A percentile compares a stretch with the other conserved stretches of the same genome.
Conservation (phyloP, 1,140 invertebrate genomes). For the Atta colombica region DNA sequence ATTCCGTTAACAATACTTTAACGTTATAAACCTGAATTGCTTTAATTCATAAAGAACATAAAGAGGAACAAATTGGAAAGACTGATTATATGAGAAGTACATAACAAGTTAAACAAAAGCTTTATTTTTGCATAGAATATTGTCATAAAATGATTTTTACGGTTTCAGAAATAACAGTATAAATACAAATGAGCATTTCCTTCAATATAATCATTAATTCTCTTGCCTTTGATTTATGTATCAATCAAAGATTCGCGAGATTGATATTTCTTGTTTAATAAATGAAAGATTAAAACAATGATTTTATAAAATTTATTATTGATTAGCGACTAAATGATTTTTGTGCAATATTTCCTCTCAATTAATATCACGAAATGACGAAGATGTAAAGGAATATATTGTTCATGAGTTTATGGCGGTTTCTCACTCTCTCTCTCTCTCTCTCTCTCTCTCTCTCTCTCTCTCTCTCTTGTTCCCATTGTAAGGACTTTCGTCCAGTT, state of each 20-base stretch:
- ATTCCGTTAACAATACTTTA: neutral
- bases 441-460: neutral
- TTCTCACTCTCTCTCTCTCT: neutral
- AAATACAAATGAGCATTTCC: neutral
- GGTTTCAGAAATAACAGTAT: neutral
- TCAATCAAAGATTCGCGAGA: neutral
- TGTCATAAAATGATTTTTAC: neutral
- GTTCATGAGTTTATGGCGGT: constrained; percentile 16
- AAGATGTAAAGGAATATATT: constrained; percentile 31
- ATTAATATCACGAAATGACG: constrained; percentile 35
- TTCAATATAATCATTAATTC: neutral
- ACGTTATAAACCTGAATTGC: neutral
- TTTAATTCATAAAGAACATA: constrained; percentile 28
- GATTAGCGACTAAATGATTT: neutral
- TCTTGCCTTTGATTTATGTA: neutral
- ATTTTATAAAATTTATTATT: neutral
- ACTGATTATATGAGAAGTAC: neutral
- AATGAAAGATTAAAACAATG: neutral
- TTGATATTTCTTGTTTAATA: constrained; percentile 8
- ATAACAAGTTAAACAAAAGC: constrained; percentile 20
- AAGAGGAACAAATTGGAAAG: constrained; percentile 49
- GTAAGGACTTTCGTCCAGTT: constrained; percentile 63
- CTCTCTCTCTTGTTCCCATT: neutral
- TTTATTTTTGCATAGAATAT: constrained; percentile 22
- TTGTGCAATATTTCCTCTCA: constrained; percentile 13